Conservation (phyloP, 2,888 invertebrate genomes). For the Salticus scenicus region DNA sequence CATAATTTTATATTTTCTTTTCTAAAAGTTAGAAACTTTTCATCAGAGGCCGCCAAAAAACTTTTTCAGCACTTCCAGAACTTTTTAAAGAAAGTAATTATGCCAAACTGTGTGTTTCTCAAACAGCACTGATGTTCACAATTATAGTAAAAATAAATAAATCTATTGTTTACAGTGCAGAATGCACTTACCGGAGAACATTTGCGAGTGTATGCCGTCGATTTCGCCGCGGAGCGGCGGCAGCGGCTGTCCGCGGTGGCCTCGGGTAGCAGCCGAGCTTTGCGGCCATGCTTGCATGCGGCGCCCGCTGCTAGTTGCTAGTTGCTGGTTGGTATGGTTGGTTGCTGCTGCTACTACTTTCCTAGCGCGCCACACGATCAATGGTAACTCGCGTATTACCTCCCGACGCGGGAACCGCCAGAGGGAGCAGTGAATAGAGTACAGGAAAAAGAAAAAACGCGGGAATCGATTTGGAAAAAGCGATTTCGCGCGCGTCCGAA, state of each 20-base stretch:
- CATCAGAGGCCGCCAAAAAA: too few relatives aligned
- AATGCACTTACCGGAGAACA: constrained; percentile 64
- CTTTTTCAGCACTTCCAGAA: too few relatives aligned
- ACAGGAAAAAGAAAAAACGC: constrained; percentile 31
- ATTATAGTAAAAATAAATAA: too few relatives aligned
- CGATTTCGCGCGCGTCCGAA: not conserved
- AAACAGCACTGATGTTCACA: too few relatives aligned
- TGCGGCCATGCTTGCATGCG: constrained; percentile 39
- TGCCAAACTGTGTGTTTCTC: too few relatives aligned
- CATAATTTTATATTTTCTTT: too few relatives aligned
- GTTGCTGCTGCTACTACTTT: constrained; percentile 10
- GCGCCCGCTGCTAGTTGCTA: not conserved
- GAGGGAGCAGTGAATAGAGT: constrained; percentile 29
- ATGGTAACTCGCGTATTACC: not conserved
- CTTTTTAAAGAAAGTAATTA: too few relatives aligned
- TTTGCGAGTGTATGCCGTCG: constrained; percentile 66
- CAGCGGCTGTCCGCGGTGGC: constrained; percentile 41
- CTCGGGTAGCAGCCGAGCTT: constrained; percentile 52
- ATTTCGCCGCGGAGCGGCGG: constrained; percentile 29
- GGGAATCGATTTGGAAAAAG: constrained; percentile 9
- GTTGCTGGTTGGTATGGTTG: constrained; percentile 8
- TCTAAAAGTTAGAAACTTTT: too few relatives aligned
- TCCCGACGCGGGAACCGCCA: constrained; percentile 35
- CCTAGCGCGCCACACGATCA: constrained; percentile 30
- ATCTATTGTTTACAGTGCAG: too few relatives aligned